These are phyloP conservation scores for Alfaro cultratus DNA, from an alignment of 2,797 vertebrate species.

Conservation along the genomic window DNA sequence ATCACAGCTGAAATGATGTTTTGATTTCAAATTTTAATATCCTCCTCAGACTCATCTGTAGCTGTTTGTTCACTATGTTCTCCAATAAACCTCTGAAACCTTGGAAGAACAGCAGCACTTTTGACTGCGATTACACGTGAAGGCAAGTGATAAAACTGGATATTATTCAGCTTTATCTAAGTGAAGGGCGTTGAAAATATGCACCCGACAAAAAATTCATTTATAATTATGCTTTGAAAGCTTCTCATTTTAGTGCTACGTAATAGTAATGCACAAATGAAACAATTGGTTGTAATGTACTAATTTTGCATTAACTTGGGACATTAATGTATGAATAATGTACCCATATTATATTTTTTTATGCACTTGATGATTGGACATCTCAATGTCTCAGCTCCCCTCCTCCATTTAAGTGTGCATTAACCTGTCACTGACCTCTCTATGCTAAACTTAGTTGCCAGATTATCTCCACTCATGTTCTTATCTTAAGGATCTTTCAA, in stretches of 20 bases:
- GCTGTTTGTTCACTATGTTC: background rate
- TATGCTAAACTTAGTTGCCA: slow-evolving; percentile 74
- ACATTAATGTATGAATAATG: background rate
- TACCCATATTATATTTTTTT: background rate
- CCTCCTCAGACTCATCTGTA: background rate
- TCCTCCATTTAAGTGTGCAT: slow-evolving; percentile 55
- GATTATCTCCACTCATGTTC: slow-evolving; percentile 69
- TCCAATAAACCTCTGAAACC: background rate
- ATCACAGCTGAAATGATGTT: slow-evolving; percentile 8
- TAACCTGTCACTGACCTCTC: slow-evolving; percentile 75
- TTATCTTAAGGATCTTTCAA: slow-evolving; percentile 59
- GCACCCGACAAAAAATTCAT: background rate
- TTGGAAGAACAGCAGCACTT: background rate
- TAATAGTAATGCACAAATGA: background rate
- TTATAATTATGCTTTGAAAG: background rate
- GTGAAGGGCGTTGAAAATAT: background rate
- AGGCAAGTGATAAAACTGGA: background rate
- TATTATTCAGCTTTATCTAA: background rate
- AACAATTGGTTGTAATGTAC: background rate
- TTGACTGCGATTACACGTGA: background rate
- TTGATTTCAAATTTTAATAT: background rate
- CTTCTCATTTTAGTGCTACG: background rate
- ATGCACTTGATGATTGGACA: background rate
- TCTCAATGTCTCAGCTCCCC: slow-evolving; percentile 27
- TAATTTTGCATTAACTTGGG: background rate